Evolutionary conservation across 2,797 vertebrate genomes (phyloP), one percentile per base, ranked within the genome.

Genomic region (Nyctalus aviator): DNA sequence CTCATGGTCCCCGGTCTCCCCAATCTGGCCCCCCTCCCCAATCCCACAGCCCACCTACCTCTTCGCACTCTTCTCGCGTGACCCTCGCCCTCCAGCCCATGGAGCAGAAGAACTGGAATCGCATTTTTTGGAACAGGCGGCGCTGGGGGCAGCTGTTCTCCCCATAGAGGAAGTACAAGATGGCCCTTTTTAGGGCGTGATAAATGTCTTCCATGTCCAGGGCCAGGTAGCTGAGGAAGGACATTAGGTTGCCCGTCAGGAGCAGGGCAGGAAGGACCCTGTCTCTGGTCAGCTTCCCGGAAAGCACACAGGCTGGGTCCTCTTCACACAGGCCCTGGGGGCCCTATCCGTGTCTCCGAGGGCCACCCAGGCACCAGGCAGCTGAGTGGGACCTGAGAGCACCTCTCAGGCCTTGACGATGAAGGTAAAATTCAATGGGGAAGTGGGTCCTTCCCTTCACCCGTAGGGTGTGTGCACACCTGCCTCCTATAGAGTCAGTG

Each of bases 181-280:
- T 96, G 59, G 37, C 46, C 25, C 93, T 71, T n/a, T 94, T 96
- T 0, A 85, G 77, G 9, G n/a, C 82, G 44, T 94, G 66, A 41
- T 76, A 79, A 44, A 94, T 71, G 76, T 97, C 95, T 35, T 97
- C 95, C 90, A 95, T 88, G 8, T 97, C 90, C 5, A 2, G 91
- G 78, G 97, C 97, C 79, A 97, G 72, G 84, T 95, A 94, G 5
- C 96, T 97, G 81, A 7, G 59, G 55, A 71, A 11, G 84, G 68
- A 68, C 87, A 86, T 9, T 2, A 57, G 64, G 18, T 7, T 25
- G 25, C 48, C 62, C 10, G 14, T 86, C 27, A 83, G 53, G 21
- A 71, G 17, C 44, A 41, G 44, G 27, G 32, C 20, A 32, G 17
- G 18, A 77, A 64, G 73, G 46, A 14, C 46, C 25, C 32, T 0